Base-by-base conservation (phyloP, 2,797 vertebrate species). In the Protosalanx chinensis region DNA sequence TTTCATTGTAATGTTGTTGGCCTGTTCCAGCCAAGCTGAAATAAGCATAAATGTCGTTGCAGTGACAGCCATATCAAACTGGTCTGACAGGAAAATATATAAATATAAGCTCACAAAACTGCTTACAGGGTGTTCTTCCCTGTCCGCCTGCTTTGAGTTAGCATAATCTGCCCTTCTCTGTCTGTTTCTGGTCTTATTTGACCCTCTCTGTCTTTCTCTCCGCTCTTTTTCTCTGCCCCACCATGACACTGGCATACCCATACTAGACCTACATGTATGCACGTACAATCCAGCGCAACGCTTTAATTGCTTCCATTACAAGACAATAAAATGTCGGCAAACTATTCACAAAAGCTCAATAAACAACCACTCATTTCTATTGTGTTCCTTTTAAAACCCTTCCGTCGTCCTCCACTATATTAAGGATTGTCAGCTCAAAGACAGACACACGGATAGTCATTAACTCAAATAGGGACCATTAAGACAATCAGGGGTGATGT, bases 21-120 rank as follows among this genome's bases (percentile, higher is more conserved):
- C 41, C 60, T 62, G 62, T 68, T 23, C 5, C 53, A 60, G 71
- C 76, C 71, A 51, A 74, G 75, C 78, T 83, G 76, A 87, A 89
- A 77, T 70, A 83, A 80, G 81, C 72, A 41, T 70, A 78, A 83
- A 79, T 64, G 81, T 83, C 65, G 62, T 18, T 72, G 75, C 76
- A 78, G 79, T 82, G 87, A 84, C 82, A 83, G 79, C 76, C 80
- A 81, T 76, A 85, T 86, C 79, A 88, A 84, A 72, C 82, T 69
- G 75, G 76, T 80, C 71, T 88, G 88, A 88, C 86, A 89, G 86
- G 81, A 77, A 83, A 83, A 89, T 88, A 86, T 85, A 86, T 87
- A 87, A 81, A 88, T 84, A 82, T 79, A 68, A 69, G 68, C 79
- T 67, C 71, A 80, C 81, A 86, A 90, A 91, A 90, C 77, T 87